These are phyloP conservation scores for Phyllostomus hastatus DNA, from an alignment of 2,113 vertebrate species.

Conservation along the genomic window DNA sequence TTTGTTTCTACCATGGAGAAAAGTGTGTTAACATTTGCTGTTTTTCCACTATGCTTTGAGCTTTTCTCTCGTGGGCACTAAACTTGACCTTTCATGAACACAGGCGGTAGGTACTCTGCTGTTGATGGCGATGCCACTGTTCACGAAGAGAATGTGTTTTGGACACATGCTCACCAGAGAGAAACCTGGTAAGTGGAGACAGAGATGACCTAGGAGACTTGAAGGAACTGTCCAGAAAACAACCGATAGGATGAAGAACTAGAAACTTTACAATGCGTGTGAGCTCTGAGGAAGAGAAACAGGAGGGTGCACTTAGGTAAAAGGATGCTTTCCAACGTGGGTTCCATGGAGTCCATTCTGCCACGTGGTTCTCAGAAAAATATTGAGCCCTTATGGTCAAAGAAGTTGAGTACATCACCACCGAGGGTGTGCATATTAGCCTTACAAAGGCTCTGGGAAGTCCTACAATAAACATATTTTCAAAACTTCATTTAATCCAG, in stretches of 20 bases:
- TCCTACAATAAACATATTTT: neutral
- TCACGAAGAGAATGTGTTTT: neutral
- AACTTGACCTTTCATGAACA: neutral
- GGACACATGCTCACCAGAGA: neutral
- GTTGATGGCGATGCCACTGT: neutral
- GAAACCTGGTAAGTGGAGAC: neutral
- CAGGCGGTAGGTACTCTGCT: neutral
- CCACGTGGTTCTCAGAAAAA: neutral
- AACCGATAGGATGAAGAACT: neutral
- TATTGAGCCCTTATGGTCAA: neutral
- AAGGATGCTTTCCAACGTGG: neutral
- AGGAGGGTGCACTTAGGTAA: neutral
- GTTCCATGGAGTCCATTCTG: neutral
- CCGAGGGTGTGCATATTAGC: neutral
- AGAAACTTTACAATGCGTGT: neutral
- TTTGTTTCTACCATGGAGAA: neutral
- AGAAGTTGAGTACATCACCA: neutral
- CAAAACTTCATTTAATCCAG: neutral
- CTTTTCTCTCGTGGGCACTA: neutral
- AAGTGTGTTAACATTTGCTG: neutral
- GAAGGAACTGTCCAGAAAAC: neutral
- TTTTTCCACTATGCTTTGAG: neutral
- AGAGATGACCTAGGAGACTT: neutral
- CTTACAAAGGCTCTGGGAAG: neutral
- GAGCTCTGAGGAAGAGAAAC: neutral